These are phyloP conservation scores for Acrocephalus kingi DNA, from an alignment of 2,113 vertebrate genomes.

Conservation along the genomic window DNA sequence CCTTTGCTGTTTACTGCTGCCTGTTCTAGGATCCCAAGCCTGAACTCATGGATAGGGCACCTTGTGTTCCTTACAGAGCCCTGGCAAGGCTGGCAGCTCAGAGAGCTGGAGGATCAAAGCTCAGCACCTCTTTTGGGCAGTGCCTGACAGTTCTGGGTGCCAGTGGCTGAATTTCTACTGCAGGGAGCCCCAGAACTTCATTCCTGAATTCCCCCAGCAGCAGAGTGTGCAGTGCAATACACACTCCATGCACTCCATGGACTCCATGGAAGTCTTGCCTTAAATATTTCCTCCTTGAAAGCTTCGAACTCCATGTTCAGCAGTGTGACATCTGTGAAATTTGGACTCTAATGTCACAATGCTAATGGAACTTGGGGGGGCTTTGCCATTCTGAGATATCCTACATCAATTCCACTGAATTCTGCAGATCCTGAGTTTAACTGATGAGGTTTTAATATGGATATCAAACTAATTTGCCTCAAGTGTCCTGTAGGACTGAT, in stretches of 20 bases:
- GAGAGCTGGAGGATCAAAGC: neutral
- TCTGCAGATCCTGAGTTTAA: neutral
- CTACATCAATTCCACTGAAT: neutral
- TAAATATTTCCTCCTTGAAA: neutral
- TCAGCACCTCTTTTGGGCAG: neutral
- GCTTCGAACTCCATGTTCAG: neutral
- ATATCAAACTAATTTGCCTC: neutral
- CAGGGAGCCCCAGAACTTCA: neutral
- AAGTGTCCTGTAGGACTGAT: neutral
- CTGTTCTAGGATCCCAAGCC: neutral
- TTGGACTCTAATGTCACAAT: rapidly evolving
- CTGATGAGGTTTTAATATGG: neutral
- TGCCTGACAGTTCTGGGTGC: neutral
- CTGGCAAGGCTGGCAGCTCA: neutral
- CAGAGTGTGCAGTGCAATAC: neutral
- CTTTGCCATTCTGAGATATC: no score
- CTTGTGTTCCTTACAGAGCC: neutral
- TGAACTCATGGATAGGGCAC: neutral
- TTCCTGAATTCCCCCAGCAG: neutral
- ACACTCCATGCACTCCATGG: neutral
- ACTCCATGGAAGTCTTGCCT: neutral
- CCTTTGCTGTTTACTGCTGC: neutral
- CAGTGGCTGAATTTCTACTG: neutral
- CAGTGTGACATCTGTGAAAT: neutral
- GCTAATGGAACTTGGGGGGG: neutral